phyloP scores from a whole-genome alignment of 2,888 invertebrate genomes.

The Caenorhabditis becei region DNA sequence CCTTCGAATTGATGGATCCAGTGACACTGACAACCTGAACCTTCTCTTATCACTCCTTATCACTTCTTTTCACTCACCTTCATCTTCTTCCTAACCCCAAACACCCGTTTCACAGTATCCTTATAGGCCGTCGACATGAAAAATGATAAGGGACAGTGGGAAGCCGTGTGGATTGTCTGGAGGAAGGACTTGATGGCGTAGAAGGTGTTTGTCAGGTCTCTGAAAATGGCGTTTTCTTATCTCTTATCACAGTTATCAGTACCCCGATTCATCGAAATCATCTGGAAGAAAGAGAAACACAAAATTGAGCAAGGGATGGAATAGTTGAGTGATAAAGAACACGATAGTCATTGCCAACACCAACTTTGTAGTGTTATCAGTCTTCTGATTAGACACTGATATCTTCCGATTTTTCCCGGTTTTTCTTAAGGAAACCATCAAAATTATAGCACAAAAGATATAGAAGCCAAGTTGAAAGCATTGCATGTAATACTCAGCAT shows the following conservation, averaged over 20 bases:
- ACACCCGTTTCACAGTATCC: neutral
- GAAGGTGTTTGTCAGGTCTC: neutral
- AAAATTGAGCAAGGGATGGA: neutral
- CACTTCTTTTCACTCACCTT: too few relatives aligned
- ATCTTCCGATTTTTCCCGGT: neutral
- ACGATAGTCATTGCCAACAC: neutral
- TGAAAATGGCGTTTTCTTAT: neutral
- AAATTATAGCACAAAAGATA: neutral
- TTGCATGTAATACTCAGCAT: neutral
- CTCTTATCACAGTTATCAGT: neutral
- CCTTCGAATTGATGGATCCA: too few relatives aligned
- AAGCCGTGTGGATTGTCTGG: neutral
- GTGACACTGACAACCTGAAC: too few relatives aligned
- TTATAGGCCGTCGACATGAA: conserved; percentile 2
- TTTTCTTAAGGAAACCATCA: neutral
- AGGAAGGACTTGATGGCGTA: neutral
- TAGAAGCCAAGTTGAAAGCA: neutral
- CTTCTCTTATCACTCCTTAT: too few relatives aligned
- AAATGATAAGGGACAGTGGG: neutral
- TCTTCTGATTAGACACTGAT: neutral
- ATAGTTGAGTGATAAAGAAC: neutral
- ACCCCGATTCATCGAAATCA: too few relatives aligned
- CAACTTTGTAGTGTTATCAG: neutral
- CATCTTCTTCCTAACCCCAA: neutral
- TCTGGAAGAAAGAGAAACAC: neutral